Conservation (phyloP, 2,797 vertebrate genomes). For the Neoniphon sammara region DNA sequence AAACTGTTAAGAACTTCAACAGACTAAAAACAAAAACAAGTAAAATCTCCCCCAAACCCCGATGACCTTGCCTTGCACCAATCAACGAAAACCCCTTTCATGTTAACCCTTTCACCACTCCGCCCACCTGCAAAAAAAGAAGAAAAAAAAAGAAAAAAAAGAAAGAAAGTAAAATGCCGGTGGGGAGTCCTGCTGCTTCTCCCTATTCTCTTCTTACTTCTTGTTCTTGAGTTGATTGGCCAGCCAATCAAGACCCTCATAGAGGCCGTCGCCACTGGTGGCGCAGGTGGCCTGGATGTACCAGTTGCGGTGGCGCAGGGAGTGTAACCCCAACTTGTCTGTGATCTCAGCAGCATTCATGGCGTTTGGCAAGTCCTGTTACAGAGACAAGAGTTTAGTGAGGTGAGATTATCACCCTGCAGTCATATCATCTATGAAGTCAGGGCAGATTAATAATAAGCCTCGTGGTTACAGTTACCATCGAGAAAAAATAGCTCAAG, state of each 20-base stretch:
- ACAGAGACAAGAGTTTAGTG: constrained; percentile 27
- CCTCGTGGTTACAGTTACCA: background rate
- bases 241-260: constrained; percentile 97
- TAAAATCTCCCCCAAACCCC: constrained; percentile 39
- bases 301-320: constrained; percentile 96
- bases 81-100: constrained; percentile 55
- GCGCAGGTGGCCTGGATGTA: constrained; percentile 98
- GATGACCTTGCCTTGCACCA: constrained; percentile 46
- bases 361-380: constrained; percentile 95
- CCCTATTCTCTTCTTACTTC: constrained; percentile 84
- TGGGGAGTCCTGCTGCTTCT: constrained; percentile 33
- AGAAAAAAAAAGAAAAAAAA: no score
- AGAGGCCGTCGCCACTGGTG: constrained; percentile 95
- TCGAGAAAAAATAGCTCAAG: background rate
- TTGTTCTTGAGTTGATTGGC: constrained; percentile 99
- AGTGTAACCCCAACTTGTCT: constrained; percentile 96
- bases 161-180: constrained; percentile 54
- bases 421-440: background rate
- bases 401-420: background rate
- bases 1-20: constrained; percentile 65
- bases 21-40: constrained; percentile 59
- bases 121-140: background rate
- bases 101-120: constrained; percentile 4
- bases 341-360: constrained; percentile 98
- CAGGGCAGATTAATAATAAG: background rate